phyloP scores from a whole-genome alignment of 2,113 vertebrate species.

The Psittacus erithacus region DNA sequence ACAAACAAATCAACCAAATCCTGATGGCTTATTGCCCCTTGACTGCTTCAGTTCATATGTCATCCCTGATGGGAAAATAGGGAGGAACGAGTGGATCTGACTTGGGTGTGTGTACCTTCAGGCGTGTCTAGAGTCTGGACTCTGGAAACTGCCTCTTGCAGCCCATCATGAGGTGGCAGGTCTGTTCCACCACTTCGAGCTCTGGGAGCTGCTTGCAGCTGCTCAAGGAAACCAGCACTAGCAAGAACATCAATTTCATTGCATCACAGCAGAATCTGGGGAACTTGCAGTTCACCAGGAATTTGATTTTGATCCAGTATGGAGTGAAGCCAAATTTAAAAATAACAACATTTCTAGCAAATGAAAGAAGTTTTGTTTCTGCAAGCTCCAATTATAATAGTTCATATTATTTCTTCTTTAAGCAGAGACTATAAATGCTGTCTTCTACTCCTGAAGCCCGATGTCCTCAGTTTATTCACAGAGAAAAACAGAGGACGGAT shows the following conservation, averaged over 20 bases:
- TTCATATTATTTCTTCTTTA: not conserved
- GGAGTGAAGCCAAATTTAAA: not conserved
- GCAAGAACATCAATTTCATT: not conserved
- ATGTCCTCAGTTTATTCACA: not conserved
- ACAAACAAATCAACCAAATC: not conserved
- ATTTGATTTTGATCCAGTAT: not conserved
- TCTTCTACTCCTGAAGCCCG: not conserved
- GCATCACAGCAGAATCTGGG: not conserved
- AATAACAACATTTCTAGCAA: not conserved
- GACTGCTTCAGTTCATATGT: not conserved
- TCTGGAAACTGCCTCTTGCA: not conserved
- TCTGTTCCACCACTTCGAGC: not conserved
- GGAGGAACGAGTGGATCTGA: not conserved
- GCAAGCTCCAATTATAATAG: not conserved
- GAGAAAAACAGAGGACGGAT: not conserved
- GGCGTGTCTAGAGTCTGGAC: not conserved
- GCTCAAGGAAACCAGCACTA: not conserved
- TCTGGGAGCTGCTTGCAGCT: not conserved
- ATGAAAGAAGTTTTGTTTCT: not conserved
- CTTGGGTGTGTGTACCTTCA: not conserved
- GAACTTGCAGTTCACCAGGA: conserved; percentile 36
- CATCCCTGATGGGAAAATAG: not conserved
- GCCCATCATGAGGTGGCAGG: not conserved
- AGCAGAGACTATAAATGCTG: not conserved
- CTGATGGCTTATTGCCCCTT: not conserved